phyloP scores from a whole-genome alignment of 2,113 vertebrate species.

The Progne subis region DNA sequence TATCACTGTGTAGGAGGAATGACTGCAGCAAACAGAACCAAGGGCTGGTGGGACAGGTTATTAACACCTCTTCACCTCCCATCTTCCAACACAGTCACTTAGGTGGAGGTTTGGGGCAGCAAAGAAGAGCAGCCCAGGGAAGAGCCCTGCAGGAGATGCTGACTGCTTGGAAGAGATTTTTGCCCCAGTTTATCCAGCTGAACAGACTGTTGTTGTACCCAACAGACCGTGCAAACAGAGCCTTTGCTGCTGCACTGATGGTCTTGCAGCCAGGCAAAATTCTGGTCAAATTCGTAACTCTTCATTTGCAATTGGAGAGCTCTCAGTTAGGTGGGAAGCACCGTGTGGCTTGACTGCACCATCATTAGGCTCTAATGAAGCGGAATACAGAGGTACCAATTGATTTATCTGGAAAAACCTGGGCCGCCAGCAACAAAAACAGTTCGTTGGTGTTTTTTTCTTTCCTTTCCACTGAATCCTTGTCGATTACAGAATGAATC shows the following conservation, averaged over 20 bases:
- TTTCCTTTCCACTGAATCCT: background rate
- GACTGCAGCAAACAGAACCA: background rate
- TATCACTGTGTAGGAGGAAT: background rate
- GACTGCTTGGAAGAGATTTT: background rate
- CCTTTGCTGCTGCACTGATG: background rate
- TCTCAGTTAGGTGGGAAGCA: background rate
- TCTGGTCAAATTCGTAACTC: background rate
- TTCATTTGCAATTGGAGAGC: background rate
- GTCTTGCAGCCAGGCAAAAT: background rate
- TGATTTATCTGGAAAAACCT: background rate
- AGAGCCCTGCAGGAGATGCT: background rate
- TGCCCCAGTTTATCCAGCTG: background rate
- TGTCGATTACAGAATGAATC: background rate
- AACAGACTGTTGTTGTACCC: background rate
- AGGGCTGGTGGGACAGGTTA: background rate
- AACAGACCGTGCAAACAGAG: background rate
- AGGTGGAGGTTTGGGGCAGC: background rate
- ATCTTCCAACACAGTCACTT: background rate
- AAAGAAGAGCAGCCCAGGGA: background rate
- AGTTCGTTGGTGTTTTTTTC: background rate
- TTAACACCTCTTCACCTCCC: background rate
- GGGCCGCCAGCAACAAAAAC: background rate
- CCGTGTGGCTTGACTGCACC: background rate
- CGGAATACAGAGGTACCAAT: background rate
- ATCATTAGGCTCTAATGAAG: background rate